phyloP scores from a whole-genome alignment of 2,888 invertebrate species.

The Leptopilina myrica region DNA sequence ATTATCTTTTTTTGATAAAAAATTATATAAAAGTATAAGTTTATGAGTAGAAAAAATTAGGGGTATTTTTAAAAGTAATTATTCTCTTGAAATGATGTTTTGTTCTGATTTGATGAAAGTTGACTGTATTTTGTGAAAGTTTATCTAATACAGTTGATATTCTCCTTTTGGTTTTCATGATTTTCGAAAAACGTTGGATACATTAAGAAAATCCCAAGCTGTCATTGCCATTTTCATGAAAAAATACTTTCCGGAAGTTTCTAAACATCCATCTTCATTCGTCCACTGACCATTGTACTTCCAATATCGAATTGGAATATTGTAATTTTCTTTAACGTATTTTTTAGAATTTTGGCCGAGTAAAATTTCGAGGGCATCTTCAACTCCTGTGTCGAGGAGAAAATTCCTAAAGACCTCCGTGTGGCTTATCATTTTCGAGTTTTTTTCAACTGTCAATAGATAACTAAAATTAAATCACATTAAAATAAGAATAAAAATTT shows the following conservation, averaged over 20 bases:
- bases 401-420: slow-evolving; percentile 4
- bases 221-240: slow-evolving; percentile 33
- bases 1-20: no score
- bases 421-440: not conserved
- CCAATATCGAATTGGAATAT: slow-evolving; percentile 23
- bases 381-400: slow-evolving; percentile 3
- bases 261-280: slow-evolving; percentile 2
- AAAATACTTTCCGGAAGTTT: slow-evolving; percentile 25
- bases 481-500: not conserved
- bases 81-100: no score
- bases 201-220: slow-evolving; percentile 33
- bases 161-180: not conserved
- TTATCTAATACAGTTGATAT: not conserved
- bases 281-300: slow-evolving; percentile 6
- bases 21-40: no score
- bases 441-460: not conserved
- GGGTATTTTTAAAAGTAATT: no score
- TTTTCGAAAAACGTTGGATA: slow-evolving; percentile 31
- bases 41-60: no score
- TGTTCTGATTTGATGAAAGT: no score
- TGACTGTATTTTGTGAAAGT: not conserved
- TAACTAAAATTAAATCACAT: slow-evolving; percentile 9
- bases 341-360: not conserved
- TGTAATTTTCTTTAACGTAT: not conserved
- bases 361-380: slow-evolving; percentile 21